Conservation (phyloP, 2,113 vertebrate species). For the Phoxinus phoxinus region DNA sequence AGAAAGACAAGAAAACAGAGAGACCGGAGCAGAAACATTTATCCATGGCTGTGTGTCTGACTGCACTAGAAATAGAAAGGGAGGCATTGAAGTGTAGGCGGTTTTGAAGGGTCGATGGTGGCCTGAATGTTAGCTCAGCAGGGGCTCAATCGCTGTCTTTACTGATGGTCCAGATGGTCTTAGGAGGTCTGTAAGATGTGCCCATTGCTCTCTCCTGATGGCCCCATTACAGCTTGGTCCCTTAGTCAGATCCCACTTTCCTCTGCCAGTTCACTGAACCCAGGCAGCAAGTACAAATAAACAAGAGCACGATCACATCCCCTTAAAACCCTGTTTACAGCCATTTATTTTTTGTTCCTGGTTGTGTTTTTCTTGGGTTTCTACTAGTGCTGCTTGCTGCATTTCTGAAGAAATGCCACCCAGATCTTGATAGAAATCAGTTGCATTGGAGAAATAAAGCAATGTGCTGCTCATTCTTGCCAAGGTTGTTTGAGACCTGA, state of each 20-base stretch:
- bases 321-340: slow-evolving; percentile 41
- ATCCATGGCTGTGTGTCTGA: not conserved
- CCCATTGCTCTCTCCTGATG: slow-evolving; percentile 45
- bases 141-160: slow-evolving; percentile 35
- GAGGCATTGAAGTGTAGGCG: not conserved
- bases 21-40: not conserved
- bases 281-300: slow-evolving; percentile 60
- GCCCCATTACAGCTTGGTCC: not conserved
- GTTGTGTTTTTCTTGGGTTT: slow-evolving; percentile 49
- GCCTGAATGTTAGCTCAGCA: slow-evolving; percentile 43
- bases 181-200: slow-evolving; percentile 52
- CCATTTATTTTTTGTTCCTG: slow-evolving; percentile 55
- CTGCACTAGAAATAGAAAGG: not conserved
- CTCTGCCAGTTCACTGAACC: slow-evolving; percentile 58
- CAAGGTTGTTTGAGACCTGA: slow-evolving; percentile 12
- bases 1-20: not conserved
- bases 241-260: slow-evolving; percentile 4
- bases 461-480: not conserved
- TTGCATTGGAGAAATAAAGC: slow-evolving; percentile 4
- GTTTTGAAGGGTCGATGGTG: not conserved
- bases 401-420: slow-evolving; percentile 51
- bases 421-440: slow-evolving; percentile 40
- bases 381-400: slow-evolving; percentile 34
- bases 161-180: not conserved
- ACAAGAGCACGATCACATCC: slow-evolving; percentile 50